Base-by-base conservation (phyloP, 2,797 vertebrate genomes). In the Cirrhinus mrigala region DNA sequence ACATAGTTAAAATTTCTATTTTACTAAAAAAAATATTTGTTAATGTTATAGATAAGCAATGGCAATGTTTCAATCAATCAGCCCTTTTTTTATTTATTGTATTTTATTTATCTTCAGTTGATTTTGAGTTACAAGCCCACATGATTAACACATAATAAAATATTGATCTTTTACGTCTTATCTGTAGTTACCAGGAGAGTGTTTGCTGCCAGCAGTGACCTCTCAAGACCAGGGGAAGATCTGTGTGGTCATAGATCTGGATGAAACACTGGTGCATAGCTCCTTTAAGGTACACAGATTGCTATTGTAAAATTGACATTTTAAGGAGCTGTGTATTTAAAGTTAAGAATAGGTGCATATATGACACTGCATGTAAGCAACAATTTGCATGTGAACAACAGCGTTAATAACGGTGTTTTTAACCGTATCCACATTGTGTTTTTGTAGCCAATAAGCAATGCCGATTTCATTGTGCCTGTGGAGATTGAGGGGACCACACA, bases 401-500 rank as follows among this genome's bases (percentile, higher is more conserved):
- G 33, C 2, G 37, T 60, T 46, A 27, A 44, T 77, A 77, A 62
- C 15, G 24, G 82, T 82, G 64, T 83, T 76, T 64, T 46, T 82
- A 82, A 77, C 64, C 60, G 37, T 24, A 46, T 80, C 20, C 77
- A 56, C 75, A 82, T 88, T 94, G 83, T 91, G 77, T 87, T 89
- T 89, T 91, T 90, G 75, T 92, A 98, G 97, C 97, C 97, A 4
- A 96, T 97, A 93, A 96, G 90, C 91, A 97, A 97, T 75, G 96
- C 97, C 64, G 97, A 97, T 94, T 97, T 97, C 93, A 96, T 97
- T 88, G 96, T 97, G 90, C 96, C 97, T 88, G 96, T 97, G 87
- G 97, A 98, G 94, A 98, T 97, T 86, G 97, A 97, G 92, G 97
- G 96, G 91, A 96, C 95, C 91, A 97, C 96, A 88, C 97, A 97